A percentile compares a stretch with the other conserved stretches of the same genome.
Conservation (phyloP, 2,797 vertebrate genomes). For the Artibeus jamaicensis region DNA sequence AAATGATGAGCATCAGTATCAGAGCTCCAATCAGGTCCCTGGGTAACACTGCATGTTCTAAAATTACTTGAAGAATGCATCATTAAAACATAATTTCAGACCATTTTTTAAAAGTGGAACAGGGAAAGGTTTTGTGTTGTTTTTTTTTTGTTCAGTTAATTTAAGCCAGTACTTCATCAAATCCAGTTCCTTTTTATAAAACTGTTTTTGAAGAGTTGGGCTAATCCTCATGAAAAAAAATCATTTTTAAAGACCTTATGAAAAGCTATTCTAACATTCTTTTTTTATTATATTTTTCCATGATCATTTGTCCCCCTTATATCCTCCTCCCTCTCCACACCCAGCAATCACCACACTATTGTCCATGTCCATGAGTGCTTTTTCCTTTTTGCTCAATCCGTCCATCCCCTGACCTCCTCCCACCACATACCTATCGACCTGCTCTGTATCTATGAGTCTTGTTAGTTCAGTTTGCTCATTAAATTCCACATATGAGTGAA, state of each 20-base stretch:
- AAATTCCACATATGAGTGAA: neutral
- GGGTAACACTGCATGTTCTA: neutral
- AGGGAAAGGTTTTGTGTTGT: neutral
- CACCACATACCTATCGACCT: neutral
- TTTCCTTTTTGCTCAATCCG: neutral
- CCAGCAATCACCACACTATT: neutral
- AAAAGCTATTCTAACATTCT: neutral
- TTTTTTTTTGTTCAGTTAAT: neutral
- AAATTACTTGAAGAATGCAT: constrained; percentile 26
- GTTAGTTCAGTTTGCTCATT: neutral
- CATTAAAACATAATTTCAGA: neutral
- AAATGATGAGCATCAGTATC: neutral
- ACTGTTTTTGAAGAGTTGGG: neutral
- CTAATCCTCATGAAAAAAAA: neutral
- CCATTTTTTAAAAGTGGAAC: neutral
- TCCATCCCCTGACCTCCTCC: neutral
- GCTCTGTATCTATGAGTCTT: neutral
- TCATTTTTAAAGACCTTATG: neutral
- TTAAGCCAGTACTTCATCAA: neutral
- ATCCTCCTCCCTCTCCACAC: neutral
- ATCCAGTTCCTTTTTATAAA: neutral
- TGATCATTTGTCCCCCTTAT: neutral
- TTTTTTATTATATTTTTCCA: neutral
- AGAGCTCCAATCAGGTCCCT: neutral
- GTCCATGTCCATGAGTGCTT: neutral